phyloP scores from a whole-genome alignment of 2,888 invertebrate species.

The Drosophila greeni region DNA sequence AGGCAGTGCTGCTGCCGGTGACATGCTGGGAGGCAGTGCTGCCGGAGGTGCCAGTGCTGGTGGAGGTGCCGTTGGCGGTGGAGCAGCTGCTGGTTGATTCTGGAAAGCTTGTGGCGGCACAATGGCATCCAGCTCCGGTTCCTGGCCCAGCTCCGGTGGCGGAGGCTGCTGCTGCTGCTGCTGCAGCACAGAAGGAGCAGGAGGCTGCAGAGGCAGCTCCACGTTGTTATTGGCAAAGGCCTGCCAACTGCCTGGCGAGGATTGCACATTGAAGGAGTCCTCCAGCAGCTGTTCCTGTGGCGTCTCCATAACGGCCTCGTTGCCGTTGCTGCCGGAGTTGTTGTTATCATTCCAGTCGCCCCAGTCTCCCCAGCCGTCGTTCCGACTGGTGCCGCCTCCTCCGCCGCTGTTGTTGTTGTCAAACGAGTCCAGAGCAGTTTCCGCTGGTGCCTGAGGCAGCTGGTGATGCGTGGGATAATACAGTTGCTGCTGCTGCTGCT shows the following conservation, averaged over 20 bases:
- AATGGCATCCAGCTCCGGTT: slow-evolving; percentile 61
- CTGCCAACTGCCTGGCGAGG: slow-evolving; percentile 71
- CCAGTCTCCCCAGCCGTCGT: slow-evolving; percentile 78
- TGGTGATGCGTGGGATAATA: slow-evolving; percentile 35
- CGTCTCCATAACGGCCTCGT: slow-evolving; percentile 21
- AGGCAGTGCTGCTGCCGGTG: slow-evolving; percentile 16
- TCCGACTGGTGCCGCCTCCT: slow-evolving; percentile 40
- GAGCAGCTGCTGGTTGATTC: slow-evolving; percentile 38
- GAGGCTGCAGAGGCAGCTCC: slow-evolving; percentile 20
- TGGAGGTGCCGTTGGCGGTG: slow-evolving; percentile 8
- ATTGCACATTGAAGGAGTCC: slow-evolving; percentile 81
- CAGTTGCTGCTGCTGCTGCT: slow-evolving; percentile 34
- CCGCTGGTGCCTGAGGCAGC: slow-evolving; percentile 13
- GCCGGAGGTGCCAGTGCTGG: slow-evolving; percentile 50
- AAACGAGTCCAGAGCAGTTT: slow-evolving; percentile 33
- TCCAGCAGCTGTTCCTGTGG: slow-evolving; percentile 79
- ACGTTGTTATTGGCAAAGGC: slow-evolving; percentile 44
- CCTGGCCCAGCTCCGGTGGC: slow-evolving; percentile 27
- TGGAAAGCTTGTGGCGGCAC: slow-evolving; percentile 64
- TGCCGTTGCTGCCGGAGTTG: slow-evolving; percentile 36
- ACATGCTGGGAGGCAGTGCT: slow-evolving; percentile 48
- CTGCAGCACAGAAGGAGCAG: neutral
- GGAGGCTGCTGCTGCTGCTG: slow-evolving; percentile 11
- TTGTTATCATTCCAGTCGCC: slow-evolving; percentile 75
- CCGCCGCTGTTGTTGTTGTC: slow-evolving; percentile 56